Base-by-base conservation (phyloP, 1,140 invertebrate species). In the Elymnias hypermnestra region DNA sequence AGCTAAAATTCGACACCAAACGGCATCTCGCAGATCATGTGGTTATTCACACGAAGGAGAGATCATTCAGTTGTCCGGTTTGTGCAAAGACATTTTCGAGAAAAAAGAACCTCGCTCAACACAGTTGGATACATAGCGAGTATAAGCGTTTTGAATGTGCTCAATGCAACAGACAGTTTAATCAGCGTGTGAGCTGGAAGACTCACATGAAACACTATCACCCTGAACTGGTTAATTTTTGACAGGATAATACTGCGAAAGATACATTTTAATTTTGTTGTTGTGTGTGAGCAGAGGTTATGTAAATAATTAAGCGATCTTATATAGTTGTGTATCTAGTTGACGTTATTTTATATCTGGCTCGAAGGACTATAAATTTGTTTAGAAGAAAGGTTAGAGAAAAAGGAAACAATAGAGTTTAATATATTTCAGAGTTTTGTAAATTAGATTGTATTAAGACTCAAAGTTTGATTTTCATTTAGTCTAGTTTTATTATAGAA, bases 101-200 rank as follows among this genome's bases (percentile, higher is more conserved):
- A 3, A 88, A 86, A 39, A 88, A 86, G 40, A 89, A 87, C 6
- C 33, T 90, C 6, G 75, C 74, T 6, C 85, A 87, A 7, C 89
- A 90, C 44, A 87, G 87, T 44, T 84, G 75, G 75, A 72, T 79
- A 3, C 84, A 87, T 55, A 86, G 23, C 46, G 83, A 48, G 63
- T 83, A 58, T 56, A 83, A 75, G 36, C 45, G 64, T 14, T 76
- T 83, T 36, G 69, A 72, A 31, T 89, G 88, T 62, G 74, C 72
- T 8, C 49, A 74, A 0, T 89, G 88, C 65, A 76, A 84, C 57
- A 89, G 88, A 37, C 81, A 87, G 29, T 89, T 89, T 52, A 83
- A 83, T 25, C 85, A 86, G 37, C 63, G 78, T 22, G 69, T 81
- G 28, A 83, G 74, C 41, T 81, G 74, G 72, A 78, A 67, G 35